phyloP scores from a whole-genome alignment of 1,140 invertebrate species.

The Drosophila micromelanica region DNA sequence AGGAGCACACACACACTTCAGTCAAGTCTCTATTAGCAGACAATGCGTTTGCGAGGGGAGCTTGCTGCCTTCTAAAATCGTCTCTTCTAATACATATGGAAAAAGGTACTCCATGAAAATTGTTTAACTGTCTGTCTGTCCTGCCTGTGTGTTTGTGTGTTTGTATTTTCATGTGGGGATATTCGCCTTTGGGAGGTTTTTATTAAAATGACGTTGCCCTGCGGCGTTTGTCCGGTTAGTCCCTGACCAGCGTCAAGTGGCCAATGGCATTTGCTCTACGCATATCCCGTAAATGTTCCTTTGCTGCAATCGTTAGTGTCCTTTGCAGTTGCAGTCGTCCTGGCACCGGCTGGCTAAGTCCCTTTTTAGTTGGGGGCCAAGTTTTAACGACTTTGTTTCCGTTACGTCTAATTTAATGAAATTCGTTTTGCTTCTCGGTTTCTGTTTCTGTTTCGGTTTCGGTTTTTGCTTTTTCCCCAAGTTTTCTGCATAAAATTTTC shows the following conservation, averaged over 20 bases:
- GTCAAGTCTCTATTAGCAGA: constrained; percentile 83
- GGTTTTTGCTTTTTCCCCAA: constrained; percentile 46
- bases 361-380: constrained; percentile 56
- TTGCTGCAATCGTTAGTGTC: constrained; percentile 34
- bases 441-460: constrained; percentile 23
- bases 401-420: constrained; percentile 83
- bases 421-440: constrained; percentile 75
- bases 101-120: constrained; percentile 69
- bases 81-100: constrained; percentile 58
- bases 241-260: constrained; percentile 63
- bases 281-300: constrained; percentile 37
- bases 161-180: constrained; percentile 53
- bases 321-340: constrained; percentile 28
- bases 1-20: constrained; percentile 65
- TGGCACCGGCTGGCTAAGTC: constrained; percentile 27
- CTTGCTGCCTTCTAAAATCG: constrained; percentile 39
- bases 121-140: constrained; percentile 51
- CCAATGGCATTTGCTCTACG: constrained; percentile 53
- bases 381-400: constrained; percentile 82
- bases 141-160: background rate
- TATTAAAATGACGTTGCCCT: constrained; percentile 71
- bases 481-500: constrained; percentile 72
- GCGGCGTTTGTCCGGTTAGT: constrained; percentile 24
- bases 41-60: constrained; percentile 58
- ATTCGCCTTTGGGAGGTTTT: constrained; percentile 57